Evolutionary conservation across 2,113 vertebrate genomes (phyloP).

Genomic region (Crypturellus undulatus): DNA sequence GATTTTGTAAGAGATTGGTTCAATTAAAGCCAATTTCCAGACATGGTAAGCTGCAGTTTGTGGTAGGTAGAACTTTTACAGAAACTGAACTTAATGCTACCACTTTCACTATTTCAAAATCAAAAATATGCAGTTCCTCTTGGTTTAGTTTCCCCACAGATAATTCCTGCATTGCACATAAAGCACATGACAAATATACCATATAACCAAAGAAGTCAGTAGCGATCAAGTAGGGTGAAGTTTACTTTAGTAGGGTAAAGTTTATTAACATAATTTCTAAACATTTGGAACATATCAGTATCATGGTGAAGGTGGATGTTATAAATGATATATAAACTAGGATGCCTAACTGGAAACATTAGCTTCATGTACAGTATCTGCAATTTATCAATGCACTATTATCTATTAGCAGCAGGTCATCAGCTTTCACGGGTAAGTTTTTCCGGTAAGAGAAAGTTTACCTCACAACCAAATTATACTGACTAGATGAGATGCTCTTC

Average conservation of each 20-base stretch:
- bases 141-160: not conserved
- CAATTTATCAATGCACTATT: not conserved
- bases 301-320: not conserved
- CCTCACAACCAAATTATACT: not conserved
- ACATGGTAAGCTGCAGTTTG: not conserved
- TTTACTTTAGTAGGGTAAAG: not conserved
- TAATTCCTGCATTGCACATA: not conserved
- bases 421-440: not conserved
- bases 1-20: not conserved
- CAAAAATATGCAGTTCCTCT: not conserved
- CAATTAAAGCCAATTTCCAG: constrained; percentile 19
- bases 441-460: not conserved
- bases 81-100: not conserved
- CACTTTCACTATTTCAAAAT: not conserved
- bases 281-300: constrained; percentile 12
- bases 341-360: constrained; percentile 23
- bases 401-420: not conserved
- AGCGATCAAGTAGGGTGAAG: not conserved
- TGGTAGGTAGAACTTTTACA: not conserved
- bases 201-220: not conserved
- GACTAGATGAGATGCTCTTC: not conserved
- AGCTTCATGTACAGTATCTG: constrained; percentile 44
- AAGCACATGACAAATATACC: not conserved
- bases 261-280: not conserved
- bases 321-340: constrained; percentile 1